Evolutionary conservation across 2,888 invertebrate genomes (phyloP).

Genomic region (Fragum sueziense): DNA sequence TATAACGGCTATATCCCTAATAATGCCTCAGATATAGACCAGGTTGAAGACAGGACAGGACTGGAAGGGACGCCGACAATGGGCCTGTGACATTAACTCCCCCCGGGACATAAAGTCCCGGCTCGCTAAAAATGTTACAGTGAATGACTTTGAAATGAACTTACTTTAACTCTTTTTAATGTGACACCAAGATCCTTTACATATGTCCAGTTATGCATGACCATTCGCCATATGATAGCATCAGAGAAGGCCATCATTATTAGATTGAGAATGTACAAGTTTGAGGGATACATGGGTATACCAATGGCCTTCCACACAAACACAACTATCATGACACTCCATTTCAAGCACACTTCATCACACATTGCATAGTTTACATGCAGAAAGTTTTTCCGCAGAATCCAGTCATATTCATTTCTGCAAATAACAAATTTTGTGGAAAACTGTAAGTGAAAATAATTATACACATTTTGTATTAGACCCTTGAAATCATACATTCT

Average conservation of each 20-base stretch:
- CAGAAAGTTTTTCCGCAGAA: slow-evolving; percentile 18
- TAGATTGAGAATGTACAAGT: not conserved
- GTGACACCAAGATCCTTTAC: slow-evolving; percentile 14
- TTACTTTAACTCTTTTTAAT: not conserved
- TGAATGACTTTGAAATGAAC: too few species aligned
- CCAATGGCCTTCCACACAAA: not conserved
- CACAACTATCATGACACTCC: not conserved
- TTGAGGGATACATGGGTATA: not conserved
- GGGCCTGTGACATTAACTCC: too few species aligned
- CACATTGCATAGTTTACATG: slow-evolving; percentile 3
- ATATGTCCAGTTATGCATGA: slow-evolving; percentile 2
- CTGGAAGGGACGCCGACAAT: too few species aligned
- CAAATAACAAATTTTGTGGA: slow-evolving; percentile 7
- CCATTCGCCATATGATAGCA: not conserved
- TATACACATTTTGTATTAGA: too few species aligned
- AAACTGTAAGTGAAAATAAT: too few species aligned
- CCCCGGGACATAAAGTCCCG: too few species aligned
- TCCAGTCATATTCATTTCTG: slow-evolving; percentile 41
- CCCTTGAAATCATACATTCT: too few species aligned
- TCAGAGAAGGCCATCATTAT: slow-evolving; percentile 3
- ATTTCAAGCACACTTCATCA: not conserved
- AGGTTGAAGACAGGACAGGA: too few species aligned
- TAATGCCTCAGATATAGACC: too few species aligned
- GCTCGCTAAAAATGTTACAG: too few species aligned
- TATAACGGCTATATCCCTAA: too few species aligned